A percentile compares a stretch with the other conserved stretches of the same genome.
Conservation (phyloP, 2,113 vertebrate genomes). For the Zapus hudsonius region DNA sequence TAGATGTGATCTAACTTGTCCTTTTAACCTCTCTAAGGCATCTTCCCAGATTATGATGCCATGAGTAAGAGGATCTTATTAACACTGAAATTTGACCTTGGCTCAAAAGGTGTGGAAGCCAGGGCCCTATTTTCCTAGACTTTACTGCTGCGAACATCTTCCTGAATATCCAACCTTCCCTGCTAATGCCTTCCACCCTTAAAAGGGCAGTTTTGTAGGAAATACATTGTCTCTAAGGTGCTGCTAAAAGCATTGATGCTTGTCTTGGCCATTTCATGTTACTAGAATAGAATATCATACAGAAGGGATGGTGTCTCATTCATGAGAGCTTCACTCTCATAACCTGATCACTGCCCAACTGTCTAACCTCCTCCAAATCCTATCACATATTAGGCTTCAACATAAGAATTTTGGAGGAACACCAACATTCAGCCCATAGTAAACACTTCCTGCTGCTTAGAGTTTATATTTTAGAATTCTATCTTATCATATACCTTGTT, state of each 20-base stretch:
- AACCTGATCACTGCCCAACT: not conserved
- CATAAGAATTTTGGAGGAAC: not conserved
- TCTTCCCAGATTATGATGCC: not conserved
- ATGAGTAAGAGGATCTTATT: conserved; percentile 3
- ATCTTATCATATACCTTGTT: not conserved
- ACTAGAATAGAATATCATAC: not conserved
- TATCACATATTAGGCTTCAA: not conserved
- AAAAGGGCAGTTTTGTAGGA: not conserved
- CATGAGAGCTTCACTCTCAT: not conserved
- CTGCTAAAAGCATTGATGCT: not conserved
- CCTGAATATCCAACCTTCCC: not conserved
- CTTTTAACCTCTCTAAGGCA: not conserved
- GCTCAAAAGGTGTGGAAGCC: not conserved
- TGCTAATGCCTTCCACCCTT: not conserved
- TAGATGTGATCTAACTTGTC: not conserved
- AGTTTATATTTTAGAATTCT: not conserved
- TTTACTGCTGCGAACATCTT: not conserved
- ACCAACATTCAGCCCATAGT: not conserved
- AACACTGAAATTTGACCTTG: conserved; percentile 36
- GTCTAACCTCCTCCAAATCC: not conserved
- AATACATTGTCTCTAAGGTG: not conserved
- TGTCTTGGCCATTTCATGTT: not conserved
- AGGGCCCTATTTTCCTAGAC: not conserved
- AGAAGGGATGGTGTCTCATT: not conserved
- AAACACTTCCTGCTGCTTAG: not conserved